Conservation (phyloP, 92 coral and sea anemone genomes). For the Hydrozoanthus gracilis region DNA sequence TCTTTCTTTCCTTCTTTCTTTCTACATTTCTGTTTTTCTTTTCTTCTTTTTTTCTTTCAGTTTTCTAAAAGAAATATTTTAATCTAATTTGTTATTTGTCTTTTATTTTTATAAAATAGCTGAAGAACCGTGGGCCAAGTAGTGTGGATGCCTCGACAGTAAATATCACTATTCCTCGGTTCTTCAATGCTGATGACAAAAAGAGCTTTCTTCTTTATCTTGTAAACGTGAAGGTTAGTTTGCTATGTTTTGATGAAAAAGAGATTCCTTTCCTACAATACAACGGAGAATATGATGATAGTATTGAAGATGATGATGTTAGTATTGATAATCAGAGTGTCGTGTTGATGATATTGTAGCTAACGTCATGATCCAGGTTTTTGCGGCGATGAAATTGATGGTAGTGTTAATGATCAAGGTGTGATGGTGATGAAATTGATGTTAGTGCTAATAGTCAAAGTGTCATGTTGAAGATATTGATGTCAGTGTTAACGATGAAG, state of each 20-base stretch:
- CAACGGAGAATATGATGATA: neutral
- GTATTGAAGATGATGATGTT: neutral
- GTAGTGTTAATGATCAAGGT: no score
- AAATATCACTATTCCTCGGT: slow-evolving; percentile 13
- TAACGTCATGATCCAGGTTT: no score
- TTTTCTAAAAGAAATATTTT: neutral
- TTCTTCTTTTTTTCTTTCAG: neutral
- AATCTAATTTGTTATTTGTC: neutral
- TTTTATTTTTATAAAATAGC: neutral
- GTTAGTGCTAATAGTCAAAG: no score
- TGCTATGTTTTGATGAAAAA: no score
- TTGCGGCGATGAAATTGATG: no score
- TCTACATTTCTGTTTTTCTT: neutral
- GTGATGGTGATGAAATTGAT: no score
- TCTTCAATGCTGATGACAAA: slow-evolving; percentile 8
- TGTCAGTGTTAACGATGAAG: no score
- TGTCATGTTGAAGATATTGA: no score
- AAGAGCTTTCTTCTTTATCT: slow-evolving; percentile 18
- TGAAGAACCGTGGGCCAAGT: slow-evolving; percentile 38
- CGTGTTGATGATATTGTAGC: neutral
- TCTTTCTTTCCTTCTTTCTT: neutral
- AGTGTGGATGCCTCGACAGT: slow-evolving; percentile 31
- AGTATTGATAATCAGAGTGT: neutral
- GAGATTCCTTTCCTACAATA: neutral
- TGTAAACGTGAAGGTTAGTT: slow-evolving; percentile 13